phyloP scores from a whole-genome alignment of 2,797 vertebrate genomes.

The Acanthurus leucopareius region DNA sequence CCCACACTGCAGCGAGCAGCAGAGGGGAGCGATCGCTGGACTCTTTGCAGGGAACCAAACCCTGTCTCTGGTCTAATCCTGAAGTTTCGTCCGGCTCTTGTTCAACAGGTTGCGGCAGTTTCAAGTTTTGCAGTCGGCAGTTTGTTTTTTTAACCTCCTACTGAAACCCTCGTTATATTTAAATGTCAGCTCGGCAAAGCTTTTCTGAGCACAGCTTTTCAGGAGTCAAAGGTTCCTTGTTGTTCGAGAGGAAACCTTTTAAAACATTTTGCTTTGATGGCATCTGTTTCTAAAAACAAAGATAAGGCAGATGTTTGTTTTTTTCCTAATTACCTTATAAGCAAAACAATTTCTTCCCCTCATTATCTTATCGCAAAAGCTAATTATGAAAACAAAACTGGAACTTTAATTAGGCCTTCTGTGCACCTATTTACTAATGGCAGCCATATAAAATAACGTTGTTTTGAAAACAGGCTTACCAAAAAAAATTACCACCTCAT shows the following conservation, averaged over 20 bases:
- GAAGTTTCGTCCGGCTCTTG: slow-evolving; percentile 58
- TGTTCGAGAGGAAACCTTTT: slow-evolving; percentile 30
- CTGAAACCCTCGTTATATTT: slow-evolving; percentile 44
- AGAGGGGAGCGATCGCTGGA: slow-evolving; percentile 11
- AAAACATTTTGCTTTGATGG: slow-evolving; percentile 50
- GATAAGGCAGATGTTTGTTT: slow-evolving; percentile 46
- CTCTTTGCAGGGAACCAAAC: slow-evolving; percentile 32
- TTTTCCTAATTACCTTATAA: slow-evolving; percentile 38
- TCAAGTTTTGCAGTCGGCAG: slow-evolving; percentile 30
- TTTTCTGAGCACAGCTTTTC: slow-evolving; percentile 26
- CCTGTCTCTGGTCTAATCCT: slow-evolving; percentile 48
- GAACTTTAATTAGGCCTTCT: slow-evolving; percentile 41
- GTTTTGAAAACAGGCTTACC: slow-evolving; percentile 6
- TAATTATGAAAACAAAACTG: slow-evolving; percentile 49
- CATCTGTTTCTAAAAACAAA: slow-evolving; percentile 42
- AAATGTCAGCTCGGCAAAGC: slow-evolving; percentile 38
- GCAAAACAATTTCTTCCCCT: slow-evolving; percentile 12
- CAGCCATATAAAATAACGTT: slow-evolving; percentile 22
- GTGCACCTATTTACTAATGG: slow-evolving; percentile 11
- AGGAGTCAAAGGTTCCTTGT: slow-evolving; percentile 32
- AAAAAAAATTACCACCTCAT: slow-evolving; percentile 29
- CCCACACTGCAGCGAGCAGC: slow-evolving; percentile 33
- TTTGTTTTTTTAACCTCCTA: slow-evolving; percentile 53
- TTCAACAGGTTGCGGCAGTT: slow-evolving; percentile 76
- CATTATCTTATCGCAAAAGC: slow-evolving; percentile 39